A percentile compares a stretch with the other conserved stretches of the same genome.
Evolutionary conservation across 2,113 vertebrate genomes (phyloP).

Genomic region (Hippopotamus amphibius): DNA sequence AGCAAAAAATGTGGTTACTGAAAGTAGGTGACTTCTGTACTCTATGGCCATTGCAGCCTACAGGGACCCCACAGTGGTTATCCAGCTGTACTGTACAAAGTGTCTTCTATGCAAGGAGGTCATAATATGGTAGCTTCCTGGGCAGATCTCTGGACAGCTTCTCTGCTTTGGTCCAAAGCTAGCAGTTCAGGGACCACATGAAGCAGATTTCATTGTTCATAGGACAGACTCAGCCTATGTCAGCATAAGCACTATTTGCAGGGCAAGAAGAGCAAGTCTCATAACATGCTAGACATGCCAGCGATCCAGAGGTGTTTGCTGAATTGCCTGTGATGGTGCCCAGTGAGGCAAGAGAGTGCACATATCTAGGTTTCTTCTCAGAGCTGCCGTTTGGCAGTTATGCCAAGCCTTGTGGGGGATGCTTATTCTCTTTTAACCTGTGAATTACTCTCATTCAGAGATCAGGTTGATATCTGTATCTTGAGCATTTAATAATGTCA

Average conservation of each 20-base stretch:
- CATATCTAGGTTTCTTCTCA: neutral
- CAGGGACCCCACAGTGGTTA: neutral
- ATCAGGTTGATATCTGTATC: neutral
- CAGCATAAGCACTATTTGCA: neutral
- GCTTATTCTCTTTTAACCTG: neutral
- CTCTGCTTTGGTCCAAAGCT: neutral
- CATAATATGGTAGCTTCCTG: neutral
- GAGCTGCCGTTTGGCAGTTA: neutral
- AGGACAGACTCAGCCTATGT: neutral
- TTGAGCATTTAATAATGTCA: neutral
- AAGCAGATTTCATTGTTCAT: neutral
- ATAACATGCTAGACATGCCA: neutral
- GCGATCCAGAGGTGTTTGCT: neutral
- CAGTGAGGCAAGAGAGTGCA: neutral
- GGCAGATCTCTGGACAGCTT: neutral
- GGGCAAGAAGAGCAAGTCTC: neutral
- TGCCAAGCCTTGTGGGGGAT: neutral
- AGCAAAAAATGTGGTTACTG: conserved; percentile 6
- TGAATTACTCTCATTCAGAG: neutral
- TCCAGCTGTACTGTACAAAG: neutral
- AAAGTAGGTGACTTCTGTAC: neutral
- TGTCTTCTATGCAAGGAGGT: neutral
- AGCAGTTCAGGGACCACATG: neutral
- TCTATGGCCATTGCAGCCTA: neutral
- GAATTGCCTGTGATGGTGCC: neutral